phyloP scores from a whole-genome alignment of 2,888 invertebrate species.

The Hedychridium roseum region DNA sequence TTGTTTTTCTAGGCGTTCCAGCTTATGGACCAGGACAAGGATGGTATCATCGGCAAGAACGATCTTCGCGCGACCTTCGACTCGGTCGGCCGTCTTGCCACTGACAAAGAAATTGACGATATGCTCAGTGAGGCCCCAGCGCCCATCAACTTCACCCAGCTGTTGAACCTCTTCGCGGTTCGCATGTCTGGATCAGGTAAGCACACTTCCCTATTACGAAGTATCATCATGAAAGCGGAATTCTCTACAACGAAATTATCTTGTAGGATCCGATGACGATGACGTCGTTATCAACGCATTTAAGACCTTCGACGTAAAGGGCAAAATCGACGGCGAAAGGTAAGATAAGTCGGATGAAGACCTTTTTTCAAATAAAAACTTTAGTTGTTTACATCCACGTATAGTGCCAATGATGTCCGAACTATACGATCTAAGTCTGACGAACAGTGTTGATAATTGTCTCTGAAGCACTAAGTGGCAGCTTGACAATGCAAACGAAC shows the following conservation, averaged over 20 bases:
- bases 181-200: constrained; percentile 87
- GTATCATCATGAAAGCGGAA: not conserved
- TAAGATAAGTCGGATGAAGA: constrained; percentile 59
- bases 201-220: not conserved
- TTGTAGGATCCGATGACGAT: constrained; percentile 82
- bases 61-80: constrained; percentile 92
- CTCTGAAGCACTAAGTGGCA: constrained; percentile 32
- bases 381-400: not conserved
- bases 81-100: constrained; percentile 87
- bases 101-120: constrained; percentile 89
- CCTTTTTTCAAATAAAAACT: not conserved
- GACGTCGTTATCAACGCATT: constrained; percentile 92
- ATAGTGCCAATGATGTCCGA: constrained; percentile 30
- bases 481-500: no score
- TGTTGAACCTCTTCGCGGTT: constrained; percentile 89
- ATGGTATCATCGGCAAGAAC: constrained; percentile 87
- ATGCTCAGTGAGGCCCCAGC: constrained; percentile 89
- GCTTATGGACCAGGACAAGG: constrained; percentile 96
- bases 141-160: constrained; percentile 95
- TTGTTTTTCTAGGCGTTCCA: constrained; percentile 78
- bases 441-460: constrained; percentile 25
- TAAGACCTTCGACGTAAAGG: constrained; percentile 89
- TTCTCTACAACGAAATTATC: not conserved
- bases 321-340: constrained; percentile 88
- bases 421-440: constrained; percentile 41